A percentile compares a stretch with the other conserved stretches of the same genome.
Conservation (phyloP, 2,113 vertebrate genomes). For the Grammomys surdaster region DNA sequence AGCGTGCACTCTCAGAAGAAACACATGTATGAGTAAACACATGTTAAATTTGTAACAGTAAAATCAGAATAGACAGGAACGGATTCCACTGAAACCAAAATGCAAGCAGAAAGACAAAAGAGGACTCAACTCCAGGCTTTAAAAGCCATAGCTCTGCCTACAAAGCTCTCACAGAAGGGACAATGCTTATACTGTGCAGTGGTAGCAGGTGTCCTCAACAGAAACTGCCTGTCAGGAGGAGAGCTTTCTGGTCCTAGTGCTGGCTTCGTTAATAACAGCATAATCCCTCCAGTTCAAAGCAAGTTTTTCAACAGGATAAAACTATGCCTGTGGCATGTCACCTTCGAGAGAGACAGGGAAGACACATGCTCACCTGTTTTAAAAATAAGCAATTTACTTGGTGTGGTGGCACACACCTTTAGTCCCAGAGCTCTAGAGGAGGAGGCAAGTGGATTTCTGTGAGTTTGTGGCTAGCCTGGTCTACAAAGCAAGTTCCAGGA, state of each 20-base stretch:
- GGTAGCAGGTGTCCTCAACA: slow-evolving; percentile 59
- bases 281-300: neutral
- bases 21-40: neutral
- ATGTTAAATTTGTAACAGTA: neutral
- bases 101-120: neutral
- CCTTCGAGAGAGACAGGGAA: neutral
- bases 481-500: too few relatives aligned
- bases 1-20: neutral
- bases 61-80: slow-evolving; percentile 36
- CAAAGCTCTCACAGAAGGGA: neutral
- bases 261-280: neutral
- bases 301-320: slow-evolving; percentile 19
- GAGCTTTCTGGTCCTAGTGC: neutral
- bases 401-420: too few relatives aligned
- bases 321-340: neutral
- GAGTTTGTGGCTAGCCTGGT: too few relatives aligned
- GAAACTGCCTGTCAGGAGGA: neutral
- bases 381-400: neutral
- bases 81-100: slow-evolving; percentile 43
- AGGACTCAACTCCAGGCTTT: slow-evolving; percentile 11
- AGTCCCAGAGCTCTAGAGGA: too few relatives aligned
- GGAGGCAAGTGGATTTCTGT: too few relatives aligned
- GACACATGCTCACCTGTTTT: neutral
- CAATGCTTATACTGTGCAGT: slow-evolving; percentile 35
- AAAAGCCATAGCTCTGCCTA: neutral